These are phyloP conservation scores for Stenoptilia bipunctidactyla DNA, from an alignment of 2,888 invertebrate genomes.

Conservation along the genomic window DNA sequence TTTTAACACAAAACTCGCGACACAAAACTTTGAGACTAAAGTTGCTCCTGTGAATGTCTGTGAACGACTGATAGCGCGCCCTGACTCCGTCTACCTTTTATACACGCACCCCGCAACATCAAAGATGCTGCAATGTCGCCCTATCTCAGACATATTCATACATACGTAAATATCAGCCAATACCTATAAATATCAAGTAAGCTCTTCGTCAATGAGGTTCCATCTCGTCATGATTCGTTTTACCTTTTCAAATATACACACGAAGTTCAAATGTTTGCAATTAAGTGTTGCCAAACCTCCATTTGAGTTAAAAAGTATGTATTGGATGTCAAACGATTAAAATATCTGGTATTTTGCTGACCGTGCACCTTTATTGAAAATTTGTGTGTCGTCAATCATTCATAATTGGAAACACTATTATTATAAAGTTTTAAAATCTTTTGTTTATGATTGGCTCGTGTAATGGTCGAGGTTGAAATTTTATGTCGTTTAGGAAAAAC, in stretches of 20 bases:
- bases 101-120: conserved; percentile 47
- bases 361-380: background rate
- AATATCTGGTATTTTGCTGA: background rate
- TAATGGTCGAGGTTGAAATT: background rate
- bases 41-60: conserved; percentile 21
- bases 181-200: too few relatives aligned
- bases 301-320: too few relatives aligned
- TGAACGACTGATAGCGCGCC: conserved; percentile 51
- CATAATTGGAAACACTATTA: background rate
- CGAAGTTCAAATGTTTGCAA: background rate
- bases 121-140: conserved; percentile 52
- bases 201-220: too few relatives aligned
- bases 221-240: background rate
- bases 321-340: too few relatives aligned
- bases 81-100: conserved; percentile 38
- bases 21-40: conserved; percentile 48
- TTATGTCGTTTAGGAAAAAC: background rate
- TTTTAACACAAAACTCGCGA: conserved; percentile 26
- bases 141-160: conserved; percentile 17
- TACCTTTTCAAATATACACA: background rate
- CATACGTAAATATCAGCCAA: background rate
- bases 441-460: background rate
- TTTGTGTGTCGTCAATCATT: background rate
- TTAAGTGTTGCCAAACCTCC: background rate
- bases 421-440: background rate